phyloP scores from a whole-genome alignment of 2,797 vertebrate genomes.

The Distichodus sexfasciatus region DNA sequence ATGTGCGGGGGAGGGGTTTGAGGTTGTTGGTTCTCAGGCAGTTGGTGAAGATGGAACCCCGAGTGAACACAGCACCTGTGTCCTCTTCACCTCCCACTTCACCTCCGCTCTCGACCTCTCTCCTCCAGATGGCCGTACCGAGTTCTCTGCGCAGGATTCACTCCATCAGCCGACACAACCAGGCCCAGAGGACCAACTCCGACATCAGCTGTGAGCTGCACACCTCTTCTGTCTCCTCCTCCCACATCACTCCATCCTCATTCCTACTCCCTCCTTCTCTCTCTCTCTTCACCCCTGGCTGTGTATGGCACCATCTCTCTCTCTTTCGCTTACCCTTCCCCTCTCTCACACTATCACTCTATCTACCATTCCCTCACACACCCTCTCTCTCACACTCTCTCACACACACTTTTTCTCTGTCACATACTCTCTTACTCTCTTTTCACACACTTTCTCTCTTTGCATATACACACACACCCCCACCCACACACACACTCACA shows the following conservation, averaged over 20 bases:
- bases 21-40: no score
- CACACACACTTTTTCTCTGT: background rate
- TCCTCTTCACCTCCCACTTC: no score
- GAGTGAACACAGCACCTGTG: no score
- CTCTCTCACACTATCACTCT: background rate
- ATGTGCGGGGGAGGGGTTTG: no score
- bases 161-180: conserved; percentile 81
- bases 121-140: conserved; percentile 58
- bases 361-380: background rate
- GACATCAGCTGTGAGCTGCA: conserved; percentile 75
- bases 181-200: conserved; percentile 72
- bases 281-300: background rate
- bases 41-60: no score
- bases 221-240: no score
- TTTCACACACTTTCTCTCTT: background rate
- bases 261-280: background rate
- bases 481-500: background rate
- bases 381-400: background rate
- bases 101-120: no score
- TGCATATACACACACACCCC: background rate
- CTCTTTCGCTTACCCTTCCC: background rate
- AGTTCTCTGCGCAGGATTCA: conserved; percentile 79
- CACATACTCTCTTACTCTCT: background rate
- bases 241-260: background rate
- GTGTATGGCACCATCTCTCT: background rate